Conservation (phyloP, 2,113 vertebrate species). For the Heterotilapia buettikoferi region DNA sequence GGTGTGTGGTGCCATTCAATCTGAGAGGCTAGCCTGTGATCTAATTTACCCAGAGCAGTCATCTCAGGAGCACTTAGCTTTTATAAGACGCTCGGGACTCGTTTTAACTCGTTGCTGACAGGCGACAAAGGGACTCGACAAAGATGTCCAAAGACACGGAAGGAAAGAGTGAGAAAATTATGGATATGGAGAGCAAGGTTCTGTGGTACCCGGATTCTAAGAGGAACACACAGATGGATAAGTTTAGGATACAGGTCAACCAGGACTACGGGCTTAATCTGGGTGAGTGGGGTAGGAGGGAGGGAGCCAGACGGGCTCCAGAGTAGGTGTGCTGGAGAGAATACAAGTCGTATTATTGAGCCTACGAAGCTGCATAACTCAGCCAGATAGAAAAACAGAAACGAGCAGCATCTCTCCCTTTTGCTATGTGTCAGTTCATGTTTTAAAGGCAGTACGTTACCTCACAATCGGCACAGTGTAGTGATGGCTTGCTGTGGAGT, state of each 20-base stretch:
- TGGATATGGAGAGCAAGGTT: slow-evolving; percentile 86
- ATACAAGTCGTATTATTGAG: neutral
- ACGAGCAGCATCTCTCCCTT: neutral
- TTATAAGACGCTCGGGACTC: neutral
- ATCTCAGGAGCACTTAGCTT: neutral
- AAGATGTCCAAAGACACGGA: slow-evolving; percentile 81
- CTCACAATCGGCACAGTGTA: neutral
- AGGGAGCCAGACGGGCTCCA: neutral
- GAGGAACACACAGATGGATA: slow-evolving; percentile 87
- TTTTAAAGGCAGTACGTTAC: neutral
- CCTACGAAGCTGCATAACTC: neutral
- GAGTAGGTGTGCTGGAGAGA: neutral
- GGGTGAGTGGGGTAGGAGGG: slow-evolving; percentile 73
- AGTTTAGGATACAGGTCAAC: slow-evolving; percentile 80
- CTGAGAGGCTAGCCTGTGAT: neutral
- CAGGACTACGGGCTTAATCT: slow-evolving; percentile 78
- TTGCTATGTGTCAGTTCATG: neutral
- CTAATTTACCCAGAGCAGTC: neutral
- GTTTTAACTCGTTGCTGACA: neutral
- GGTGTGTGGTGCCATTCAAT: neutral
- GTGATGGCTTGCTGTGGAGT: neutral
- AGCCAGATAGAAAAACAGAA: neutral
- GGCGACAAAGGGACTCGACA: neutral
- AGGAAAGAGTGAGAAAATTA: slow-evolving; percentile 75
- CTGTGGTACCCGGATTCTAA: slow-evolving; percentile 95